These are phyloP conservation scores for Trissolcus brochymenae DNA, from an alignment of 2,888 invertebrate genomes.

Conservation along the genomic window DNA sequence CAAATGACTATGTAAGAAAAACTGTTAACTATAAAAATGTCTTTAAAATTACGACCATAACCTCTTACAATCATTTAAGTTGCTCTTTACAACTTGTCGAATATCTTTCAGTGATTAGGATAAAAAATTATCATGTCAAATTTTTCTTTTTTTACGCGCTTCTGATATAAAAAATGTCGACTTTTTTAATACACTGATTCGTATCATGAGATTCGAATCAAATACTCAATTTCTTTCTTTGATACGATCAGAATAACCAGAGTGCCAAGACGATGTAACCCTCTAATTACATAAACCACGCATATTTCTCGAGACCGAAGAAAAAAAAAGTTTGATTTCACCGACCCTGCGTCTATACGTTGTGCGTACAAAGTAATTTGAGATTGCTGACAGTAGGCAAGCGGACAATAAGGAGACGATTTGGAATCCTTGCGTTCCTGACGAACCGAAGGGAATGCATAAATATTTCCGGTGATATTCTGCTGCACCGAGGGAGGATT, in stretches of 20 bases:
- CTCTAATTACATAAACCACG: slow-evolving; percentile 9
- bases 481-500: slow-evolving; percentile 71
- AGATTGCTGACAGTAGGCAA: slow-evolving; percentile 50
- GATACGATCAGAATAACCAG: neutral
- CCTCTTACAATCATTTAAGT: too few species aligned
- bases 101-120: too few species aligned
- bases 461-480: slow-evolving; percentile 75
- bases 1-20: neutral
- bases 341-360: slow-evolving; percentile 5
- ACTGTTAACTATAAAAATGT: too few species aligned
- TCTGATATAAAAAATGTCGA: too few species aligned
- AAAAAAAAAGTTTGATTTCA: slow-evolving; percentile 16
- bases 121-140: too few species aligned
- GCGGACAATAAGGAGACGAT: slow-evolving; percentile 57
- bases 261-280: neutral
- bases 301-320: neutral
- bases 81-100: too few species aligned
- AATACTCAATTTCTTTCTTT: too few species aligned
- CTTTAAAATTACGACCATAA: too few species aligned
- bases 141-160: too few species aligned
- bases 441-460: slow-evolving; percentile 74
- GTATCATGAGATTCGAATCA: too few species aligned
- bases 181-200: too few species aligned
- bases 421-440: slow-evolving; percentile 69
- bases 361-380: slow-evolving; percentile 28